Evolutionary conservation across 2,797 vertebrate genomes (phyloP).

Genomic region (Pyrocephalus nanus): DNA sequence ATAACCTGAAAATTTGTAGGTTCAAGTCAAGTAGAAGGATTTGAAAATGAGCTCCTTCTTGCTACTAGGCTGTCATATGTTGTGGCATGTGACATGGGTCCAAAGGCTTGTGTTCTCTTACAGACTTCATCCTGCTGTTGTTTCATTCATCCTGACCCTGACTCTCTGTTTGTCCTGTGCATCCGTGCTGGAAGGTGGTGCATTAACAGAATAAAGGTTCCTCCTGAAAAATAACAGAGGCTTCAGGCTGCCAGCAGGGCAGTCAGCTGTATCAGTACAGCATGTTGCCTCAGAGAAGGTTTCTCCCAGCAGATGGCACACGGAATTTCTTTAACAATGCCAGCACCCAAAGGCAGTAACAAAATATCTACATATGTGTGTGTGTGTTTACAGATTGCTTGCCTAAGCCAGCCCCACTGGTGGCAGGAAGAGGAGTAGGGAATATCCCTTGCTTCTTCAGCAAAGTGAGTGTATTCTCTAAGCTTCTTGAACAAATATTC

Average conservation of each 20-base stretch:
- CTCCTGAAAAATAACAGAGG: background rate
- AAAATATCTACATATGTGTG: too few relatives aligned
- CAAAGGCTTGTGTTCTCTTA: background rate
- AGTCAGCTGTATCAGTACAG: background rate
- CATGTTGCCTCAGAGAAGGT: background rate
- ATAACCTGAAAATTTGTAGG: background rate
- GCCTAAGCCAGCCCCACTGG: background rate
- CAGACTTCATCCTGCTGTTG: background rate
- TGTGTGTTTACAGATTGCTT: background rate
- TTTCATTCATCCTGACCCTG: background rate
- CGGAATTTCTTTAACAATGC: background rate
- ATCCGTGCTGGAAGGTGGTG: background rate
- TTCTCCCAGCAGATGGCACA: slow-evolving; percentile 56
- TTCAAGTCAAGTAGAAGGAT: background rate
- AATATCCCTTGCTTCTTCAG: background rate
- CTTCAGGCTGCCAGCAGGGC: background rate
- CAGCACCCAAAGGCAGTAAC: background rate
- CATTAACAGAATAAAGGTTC: background rate
- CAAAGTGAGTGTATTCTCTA: background rate
- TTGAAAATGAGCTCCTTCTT: background rate
- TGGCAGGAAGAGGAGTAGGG: background rate
- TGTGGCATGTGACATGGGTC: background rate
- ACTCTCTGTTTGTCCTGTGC: background rate
- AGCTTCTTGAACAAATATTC: background rate
- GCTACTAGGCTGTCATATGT: background rate